phyloP scores from a whole-genome alignment of 2,888 invertebrate genomes.

The Nymphalis urticae region DNA sequence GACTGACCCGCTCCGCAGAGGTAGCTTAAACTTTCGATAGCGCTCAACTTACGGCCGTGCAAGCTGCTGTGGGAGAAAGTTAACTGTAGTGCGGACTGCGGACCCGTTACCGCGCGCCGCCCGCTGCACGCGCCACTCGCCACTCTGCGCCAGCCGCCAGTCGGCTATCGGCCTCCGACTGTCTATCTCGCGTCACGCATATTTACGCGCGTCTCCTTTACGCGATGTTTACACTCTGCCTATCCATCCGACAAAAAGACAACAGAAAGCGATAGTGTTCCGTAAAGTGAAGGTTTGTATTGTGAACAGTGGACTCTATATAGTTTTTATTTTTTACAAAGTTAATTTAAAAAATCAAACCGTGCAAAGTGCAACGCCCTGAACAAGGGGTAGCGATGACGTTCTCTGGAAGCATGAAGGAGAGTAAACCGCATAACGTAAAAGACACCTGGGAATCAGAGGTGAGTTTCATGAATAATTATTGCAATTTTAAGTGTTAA shows the following conservation, averaged over 20 bases:
- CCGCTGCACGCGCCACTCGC: constrained; percentile 40
- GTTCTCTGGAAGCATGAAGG: constrained; percentile 76
- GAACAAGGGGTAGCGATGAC: constrained; percentile 67
- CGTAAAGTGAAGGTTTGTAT: constrained; percentile 49
- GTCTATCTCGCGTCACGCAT: constrained; percentile 22
- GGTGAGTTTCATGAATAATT: constrained; percentile 57
- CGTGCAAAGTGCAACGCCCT: constrained; percentile 61
- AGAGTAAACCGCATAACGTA: constrained; percentile 68
- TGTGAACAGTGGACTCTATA: constrained; percentile 32
- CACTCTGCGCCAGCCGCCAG: constrained; percentile 43
- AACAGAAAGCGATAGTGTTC: constrained; percentile 73
- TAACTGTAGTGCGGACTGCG: constrained; percentile 80
- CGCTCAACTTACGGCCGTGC: constrained; percentile 60
- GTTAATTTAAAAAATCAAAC: constrained; percentile 30
- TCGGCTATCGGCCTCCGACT: constrained; percentile 32
- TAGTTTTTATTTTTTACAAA: constrained; percentile 5
- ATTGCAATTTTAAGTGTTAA: constrained; percentile 29
- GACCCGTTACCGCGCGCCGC: constrained; percentile 66
- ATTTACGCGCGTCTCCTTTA: background rate
- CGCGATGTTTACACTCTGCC: constrained; percentile 60
- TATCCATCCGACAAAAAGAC: constrained; percentile 56
- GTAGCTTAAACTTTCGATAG: constrained; percentile 74
- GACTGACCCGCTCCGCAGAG: constrained; percentile 69
- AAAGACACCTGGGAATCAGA: constrained; percentile 78
- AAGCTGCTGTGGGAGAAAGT: constrained; percentile 70